Percentiles rank a stretch among this genome's conserved stretches.
phyloP scores from a whole-genome alignment of 2,113 vertebrate genomes.

The Empidonax alnorum region DNA sequence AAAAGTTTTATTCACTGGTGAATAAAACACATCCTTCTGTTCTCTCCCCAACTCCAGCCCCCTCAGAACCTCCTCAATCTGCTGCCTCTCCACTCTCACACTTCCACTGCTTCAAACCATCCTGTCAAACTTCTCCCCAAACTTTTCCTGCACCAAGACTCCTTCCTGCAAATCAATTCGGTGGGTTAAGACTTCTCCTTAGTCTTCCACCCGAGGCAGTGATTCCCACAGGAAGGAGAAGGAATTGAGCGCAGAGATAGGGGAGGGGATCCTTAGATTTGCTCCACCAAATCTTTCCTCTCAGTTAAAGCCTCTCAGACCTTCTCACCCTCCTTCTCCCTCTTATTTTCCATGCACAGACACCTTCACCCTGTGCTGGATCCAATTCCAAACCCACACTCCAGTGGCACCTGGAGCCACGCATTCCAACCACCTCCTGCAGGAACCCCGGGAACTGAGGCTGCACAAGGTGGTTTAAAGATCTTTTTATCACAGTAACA shows the following conservation, averaged over 20 bases:
- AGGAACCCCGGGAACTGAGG: neutral
- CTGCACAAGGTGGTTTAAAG: neutral
- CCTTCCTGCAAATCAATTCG: neutral
- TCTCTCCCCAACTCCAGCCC: neutral
- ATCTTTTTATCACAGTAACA: neutral
- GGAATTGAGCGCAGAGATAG: no score
- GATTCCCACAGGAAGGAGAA: neutral
- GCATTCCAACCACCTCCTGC: neutral
- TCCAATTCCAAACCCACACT: neutral
- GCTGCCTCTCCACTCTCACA: neutral
- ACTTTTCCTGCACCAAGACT: neutral
- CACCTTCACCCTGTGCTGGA: neutral
- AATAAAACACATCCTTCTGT: neutral
- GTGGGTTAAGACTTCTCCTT: neutral
- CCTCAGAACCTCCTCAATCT: neutral
- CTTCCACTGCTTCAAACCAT: neutral
- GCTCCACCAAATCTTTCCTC: neutral
- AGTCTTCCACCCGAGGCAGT: neutral
- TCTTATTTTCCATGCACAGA: neutral
- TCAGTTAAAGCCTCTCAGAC: neutral
- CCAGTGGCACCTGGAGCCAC: accelerated
- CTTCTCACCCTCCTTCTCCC: neutral
- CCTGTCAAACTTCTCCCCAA: accelerated
- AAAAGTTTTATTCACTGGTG: neutral
- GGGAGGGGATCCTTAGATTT: neutral